Evolutionary conservation across 2,888 invertebrate species (phyloP).

Genomic region (Tetragonisca angustula): DNA sequence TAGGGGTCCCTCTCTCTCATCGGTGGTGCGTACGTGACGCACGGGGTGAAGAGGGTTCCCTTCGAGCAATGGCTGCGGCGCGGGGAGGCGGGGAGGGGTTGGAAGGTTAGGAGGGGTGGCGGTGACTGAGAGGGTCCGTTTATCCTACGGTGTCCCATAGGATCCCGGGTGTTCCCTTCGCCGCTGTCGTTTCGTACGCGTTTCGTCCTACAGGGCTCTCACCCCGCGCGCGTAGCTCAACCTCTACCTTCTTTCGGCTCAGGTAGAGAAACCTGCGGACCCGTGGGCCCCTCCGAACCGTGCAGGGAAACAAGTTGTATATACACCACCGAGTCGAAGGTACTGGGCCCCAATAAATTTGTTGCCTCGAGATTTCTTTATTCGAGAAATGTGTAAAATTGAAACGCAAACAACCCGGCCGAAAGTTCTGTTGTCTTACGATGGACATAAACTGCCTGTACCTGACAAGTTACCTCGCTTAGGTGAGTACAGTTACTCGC

Average conservation of each 20-base stretch:
- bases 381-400: neutral
- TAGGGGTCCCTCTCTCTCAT: constrained; percentile 74
- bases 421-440: no score
- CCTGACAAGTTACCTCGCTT: no score
- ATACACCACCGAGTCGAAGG: neutral
- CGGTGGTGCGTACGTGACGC: constrained; percentile 62
- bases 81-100: constrained; percentile 32
- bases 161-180: constrained; percentile 52
- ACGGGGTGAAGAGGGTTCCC: constrained; percentile 55
- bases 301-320: constrained; percentile 44
- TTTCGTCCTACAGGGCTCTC: constrained; percentile 41
- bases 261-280: constrained; percentile 65
- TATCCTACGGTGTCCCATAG: constrained; percentile 74
- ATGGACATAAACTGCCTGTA: no score
- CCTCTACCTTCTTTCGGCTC: constrained; percentile 6
- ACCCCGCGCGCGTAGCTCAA: constrained; percentile 48
- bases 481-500: no score
- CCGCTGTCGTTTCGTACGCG: constrained; percentile 23
- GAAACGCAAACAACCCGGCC: neutral
- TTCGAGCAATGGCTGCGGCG: constrained; percentile 13
- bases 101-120: constrained; percentile 66
- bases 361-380: constrained; percentile 5
- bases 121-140: constrained; percentile 76
- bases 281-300: neutral
- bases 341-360: constrained; percentile 27